phyloP scores from a whole-genome alignment of 2,113 vertebrate genomes.

The Blennius ocellaris region DNA sequence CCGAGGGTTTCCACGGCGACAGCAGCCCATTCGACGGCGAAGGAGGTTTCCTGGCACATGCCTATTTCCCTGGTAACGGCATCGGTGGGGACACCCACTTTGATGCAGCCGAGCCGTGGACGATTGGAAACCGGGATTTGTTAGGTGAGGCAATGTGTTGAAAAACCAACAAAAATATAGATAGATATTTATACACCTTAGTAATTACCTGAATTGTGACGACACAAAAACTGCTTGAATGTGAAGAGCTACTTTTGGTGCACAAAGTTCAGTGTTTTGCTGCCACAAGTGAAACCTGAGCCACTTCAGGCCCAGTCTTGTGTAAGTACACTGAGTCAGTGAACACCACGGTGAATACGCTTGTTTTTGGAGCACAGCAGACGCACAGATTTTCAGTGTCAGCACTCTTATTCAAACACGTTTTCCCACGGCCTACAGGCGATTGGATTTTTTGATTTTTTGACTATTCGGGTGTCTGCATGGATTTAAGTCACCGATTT shows the following conservation, averaged over 20 bases:
- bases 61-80: slow-evolving; percentile 90
- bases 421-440: slow-evolving; percentile 25
- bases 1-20: slow-evolving; percentile 92
- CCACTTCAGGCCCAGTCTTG: slow-evolving; percentile 40
- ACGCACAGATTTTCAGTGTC: slow-evolving; percentile 10
- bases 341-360: neutral
- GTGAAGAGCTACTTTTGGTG: slow-evolving; percentile 5
- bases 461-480: neutral
- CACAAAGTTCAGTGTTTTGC: slow-evolving; percentile 4
- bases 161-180: neutral
- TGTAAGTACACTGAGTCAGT: neutral
- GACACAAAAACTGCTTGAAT: slow-evolving; percentile 17
- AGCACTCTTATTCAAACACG: slow-evolving; percentile 35
- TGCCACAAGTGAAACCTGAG: slow-evolving; percentile 11
- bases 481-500: slow-evolving; percentile 48
- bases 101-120: slow-evolving; percentile 92
- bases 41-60: slow-evolving; percentile 92
- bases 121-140: slow-evolving; percentile 86
- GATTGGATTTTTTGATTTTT: slow-evolving; percentile 27
- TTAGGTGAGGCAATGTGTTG: slow-evolving; percentile 79
- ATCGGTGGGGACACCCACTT: slow-evolving; percentile 96
- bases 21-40: slow-evolving; percentile 94
- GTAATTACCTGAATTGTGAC: slow-evolving; percentile 19
- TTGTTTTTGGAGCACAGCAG: slow-evolving; percentile 31
- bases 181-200: too few relatives aligned